Evolutionary conservation across 2,888 invertebrate species (phyloP).

Genomic region (Tetranychus truncatus): DNA sequence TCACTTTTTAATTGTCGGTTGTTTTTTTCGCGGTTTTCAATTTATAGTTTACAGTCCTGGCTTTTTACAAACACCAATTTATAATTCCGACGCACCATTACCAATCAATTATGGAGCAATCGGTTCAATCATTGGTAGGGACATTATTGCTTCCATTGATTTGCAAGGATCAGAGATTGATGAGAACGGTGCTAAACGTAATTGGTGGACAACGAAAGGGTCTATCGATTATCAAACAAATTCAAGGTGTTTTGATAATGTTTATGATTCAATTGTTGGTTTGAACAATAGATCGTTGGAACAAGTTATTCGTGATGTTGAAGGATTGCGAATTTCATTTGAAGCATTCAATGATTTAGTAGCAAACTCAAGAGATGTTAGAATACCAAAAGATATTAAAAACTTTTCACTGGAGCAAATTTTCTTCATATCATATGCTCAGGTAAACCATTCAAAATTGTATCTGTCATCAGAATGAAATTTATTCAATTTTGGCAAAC

Average conservation of each 20-base stretch:
- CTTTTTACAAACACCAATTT: slow-evolving; percentile 21
- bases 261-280: slow-evolving; percentile 17
- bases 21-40: neutral
- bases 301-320: neutral
- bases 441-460: neutral
- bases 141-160: neutral
- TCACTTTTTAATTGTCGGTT: too few relatives aligned
- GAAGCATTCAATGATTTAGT: neutral
- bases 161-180: slow-evolving; percentile 16
- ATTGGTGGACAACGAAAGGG: slow-evolving; percentile 24
- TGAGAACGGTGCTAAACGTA: slow-evolving; percentile 17
- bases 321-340: neutral
- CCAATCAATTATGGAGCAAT: slow-evolving; percentile 23
- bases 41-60: slow-evolving; percentile 16
- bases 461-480: too few relatives aligned
- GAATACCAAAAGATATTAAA: slow-evolving; percentile 6
- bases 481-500: too few relatives aligned
- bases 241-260: slow-evolving; percentile 21
- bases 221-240: slow-evolving; percentile 15
- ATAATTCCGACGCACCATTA: slow-evolving; percentile 20
- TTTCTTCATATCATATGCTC: slow-evolving; percentile 6
- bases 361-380: neutral
- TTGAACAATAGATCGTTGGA: slow-evolving; percentile 2
- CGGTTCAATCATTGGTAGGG: slow-evolving; percentile 8
- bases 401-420: slow-evolving; percentile 4